phyloP scores from a whole-genome alignment of 2,888 invertebrate species.

The Cheilosia pagana region DNA sequence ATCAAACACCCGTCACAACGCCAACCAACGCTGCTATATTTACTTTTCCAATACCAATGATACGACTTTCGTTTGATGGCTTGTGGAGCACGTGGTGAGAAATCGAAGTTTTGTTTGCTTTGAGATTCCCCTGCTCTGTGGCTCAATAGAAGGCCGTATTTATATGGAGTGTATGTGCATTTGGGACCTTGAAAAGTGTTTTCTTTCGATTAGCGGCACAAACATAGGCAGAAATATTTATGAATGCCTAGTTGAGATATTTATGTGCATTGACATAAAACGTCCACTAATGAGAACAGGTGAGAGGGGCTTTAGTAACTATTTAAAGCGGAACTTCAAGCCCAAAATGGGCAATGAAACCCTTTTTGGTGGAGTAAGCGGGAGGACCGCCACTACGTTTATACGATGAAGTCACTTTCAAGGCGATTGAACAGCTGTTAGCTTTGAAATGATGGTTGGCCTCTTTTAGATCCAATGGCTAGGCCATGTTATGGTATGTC shows the following conservation, averaged over 20 bases:
- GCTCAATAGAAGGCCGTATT: conserved; percentile 2
- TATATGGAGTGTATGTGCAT: conserved; percentile 9
- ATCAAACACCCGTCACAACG: conserved; percentile 32
- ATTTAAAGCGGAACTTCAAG: not conserved
- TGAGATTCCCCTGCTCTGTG: conserved; percentile 22
- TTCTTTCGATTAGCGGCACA: conserved; percentile 41
- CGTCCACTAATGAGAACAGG: not conserved
- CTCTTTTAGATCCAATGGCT: no score
- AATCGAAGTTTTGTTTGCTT: conserved; percentile 46
- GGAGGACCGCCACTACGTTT: no score
- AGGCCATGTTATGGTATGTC: no score
- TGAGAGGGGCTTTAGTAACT: not conserved
- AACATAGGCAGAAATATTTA: conserved; percentile 9
- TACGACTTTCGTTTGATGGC: conserved; percentile 47
- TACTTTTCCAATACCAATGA: conserved; percentile 66
- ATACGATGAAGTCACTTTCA: not conserved
- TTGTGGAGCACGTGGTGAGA: conserved; percentile 45
- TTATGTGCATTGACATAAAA: conserved; percentile 23
- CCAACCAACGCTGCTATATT: conserved; percentile 38
- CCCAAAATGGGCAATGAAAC: not conserved
- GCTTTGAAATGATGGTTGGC: no score
- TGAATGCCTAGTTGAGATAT: conserved; percentile 26
- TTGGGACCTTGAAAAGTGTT: conserved; percentile 47
- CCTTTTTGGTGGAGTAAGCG: not conserved
- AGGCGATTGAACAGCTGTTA: not conserved